These are phyloP conservation scores for Aurelia aurita complex sp. Pacific DNA, from an alignment of 30 jellyfish, hydroid and myxozoan genomes.

Conservation along the genomic window DNA sequence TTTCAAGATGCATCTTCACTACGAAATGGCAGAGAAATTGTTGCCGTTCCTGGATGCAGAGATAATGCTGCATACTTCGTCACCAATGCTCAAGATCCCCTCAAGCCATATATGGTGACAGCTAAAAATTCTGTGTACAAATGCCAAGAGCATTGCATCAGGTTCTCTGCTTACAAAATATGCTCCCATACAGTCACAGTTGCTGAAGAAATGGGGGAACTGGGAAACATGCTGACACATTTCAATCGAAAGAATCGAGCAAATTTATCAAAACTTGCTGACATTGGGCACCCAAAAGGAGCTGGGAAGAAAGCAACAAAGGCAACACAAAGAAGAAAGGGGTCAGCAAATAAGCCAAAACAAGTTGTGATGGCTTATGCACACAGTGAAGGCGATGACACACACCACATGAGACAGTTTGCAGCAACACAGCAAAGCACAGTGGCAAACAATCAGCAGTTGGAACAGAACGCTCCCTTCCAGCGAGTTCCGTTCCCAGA, in stretches of 20 bases:
- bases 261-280: neutral
- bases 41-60: neutral
- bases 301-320: neutral
- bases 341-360: neutral
- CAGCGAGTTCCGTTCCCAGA: no score
- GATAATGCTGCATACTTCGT: neutral
- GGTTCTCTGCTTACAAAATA: neutral
- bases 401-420: no score
- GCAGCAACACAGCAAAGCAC: no score
- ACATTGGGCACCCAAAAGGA: neutral
- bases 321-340: neutral
- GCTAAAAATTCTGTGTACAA: neutral
- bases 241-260: neutral
- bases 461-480: no score
- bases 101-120: neutral
- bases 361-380: neutral
- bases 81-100: neutral
- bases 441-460: no score
- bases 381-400: no score
- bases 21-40: neutral
- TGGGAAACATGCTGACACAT: neutral
- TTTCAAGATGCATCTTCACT: slow-evolving; percentile 9
- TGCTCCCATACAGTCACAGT: neutral
- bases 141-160: neutral
- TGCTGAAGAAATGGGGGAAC: neutral